phyloP scores from a whole-genome alignment of 2,888 invertebrate genomes.

The Piscicola geometra region DNA sequence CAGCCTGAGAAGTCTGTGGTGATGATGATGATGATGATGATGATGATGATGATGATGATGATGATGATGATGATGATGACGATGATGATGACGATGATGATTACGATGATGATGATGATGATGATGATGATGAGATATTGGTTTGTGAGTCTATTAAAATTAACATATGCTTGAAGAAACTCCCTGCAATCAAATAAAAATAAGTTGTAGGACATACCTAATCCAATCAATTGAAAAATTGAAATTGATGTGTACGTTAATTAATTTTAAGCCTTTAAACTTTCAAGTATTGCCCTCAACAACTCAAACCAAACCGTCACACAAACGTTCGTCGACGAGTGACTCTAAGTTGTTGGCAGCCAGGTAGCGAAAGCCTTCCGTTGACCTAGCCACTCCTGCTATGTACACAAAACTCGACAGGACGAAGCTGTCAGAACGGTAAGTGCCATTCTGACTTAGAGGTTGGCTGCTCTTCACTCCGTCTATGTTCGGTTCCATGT shows the following conservation, averaged over 20 bases:
- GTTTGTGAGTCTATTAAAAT: too few species aligned
- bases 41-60: slow-evolving; percentile 24
- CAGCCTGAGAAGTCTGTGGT: slow-evolving; percentile 24
- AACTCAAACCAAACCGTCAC: not conserved
- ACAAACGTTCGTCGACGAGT: not conserved
- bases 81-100: not conserved
- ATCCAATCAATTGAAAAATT: too few species aligned
- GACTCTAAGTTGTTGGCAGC: slow-evolving; percentile 29
- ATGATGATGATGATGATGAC: not conserved
- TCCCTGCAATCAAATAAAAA: too few species aligned
- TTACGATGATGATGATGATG: slow-evolving; percentile 19
- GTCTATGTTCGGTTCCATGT: slow-evolving; percentile 13
- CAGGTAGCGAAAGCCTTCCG: slow-evolving; percentile 46
- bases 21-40: slow-evolving; percentile 27
- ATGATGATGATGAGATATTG: slow-evolving; percentile 24
- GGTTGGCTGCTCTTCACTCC: slow-evolving; percentile 10
- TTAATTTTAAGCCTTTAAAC: not conserved
- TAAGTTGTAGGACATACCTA: too few species aligned
- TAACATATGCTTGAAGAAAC: too few species aligned
- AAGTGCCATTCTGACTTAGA: not conserved
- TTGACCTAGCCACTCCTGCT: slow-evolving; percentile 49
- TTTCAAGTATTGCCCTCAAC: not conserved
- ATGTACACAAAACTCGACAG: slow-evolving; percentile 47
- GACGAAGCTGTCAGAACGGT: slow-evolving; percentile 20
- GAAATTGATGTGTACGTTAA: not conserved